Base-by-base conservation (phyloP, 2,797 vertebrate species). In the Euphonia xanthogaster region DNA sequence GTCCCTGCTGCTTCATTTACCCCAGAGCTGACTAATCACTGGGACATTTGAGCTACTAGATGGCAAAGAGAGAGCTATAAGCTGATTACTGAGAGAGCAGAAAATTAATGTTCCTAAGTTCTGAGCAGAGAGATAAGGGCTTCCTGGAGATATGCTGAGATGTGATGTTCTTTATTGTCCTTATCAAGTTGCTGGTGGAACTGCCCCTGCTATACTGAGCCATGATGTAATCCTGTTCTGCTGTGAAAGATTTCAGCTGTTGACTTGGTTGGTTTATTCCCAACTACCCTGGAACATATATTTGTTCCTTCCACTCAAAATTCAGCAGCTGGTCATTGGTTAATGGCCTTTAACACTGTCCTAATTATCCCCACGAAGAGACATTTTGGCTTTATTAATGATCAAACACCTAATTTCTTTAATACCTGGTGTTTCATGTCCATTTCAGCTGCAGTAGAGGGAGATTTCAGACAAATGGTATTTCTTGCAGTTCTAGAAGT, bases 81-180 rank as follows among this genome's bases (percentile, higher is more conserved):
- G 77, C 80, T 91, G 91, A 92, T 93, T 93, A 91, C 12, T 45
- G 39, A 78, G 71, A 87, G 47, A 21, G 66, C 35, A 75, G 68
- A 93, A 86, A 86, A 77, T 31, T 7, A 75, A 66, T 54, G 47
- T 40, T 90, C 82, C 45, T 40, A 73, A 89, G 57, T 92, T 93
- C 67, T 63, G 77, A 94, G 94, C 20, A 33, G 48, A 67, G 60
- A 84, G 80, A 88, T 96, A 94, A 96, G 53, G 47, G 9, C 28
- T 87, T 96, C 77, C 74, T 10, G 82, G 47, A 91, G 92, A 85
- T 71, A 37, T 24, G 28, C 54, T 81, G 33, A 62, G 77, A 86
- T 70, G 33, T 23, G 40, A 48, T 53, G 31, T 88, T 84, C 58
- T 84, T 89, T 90, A 39, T 72, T 72, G 33, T 44, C n/a, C 9